Conservation (phyloP, 2,888 invertebrate genomes). For the Amiota mariae region DNA sequence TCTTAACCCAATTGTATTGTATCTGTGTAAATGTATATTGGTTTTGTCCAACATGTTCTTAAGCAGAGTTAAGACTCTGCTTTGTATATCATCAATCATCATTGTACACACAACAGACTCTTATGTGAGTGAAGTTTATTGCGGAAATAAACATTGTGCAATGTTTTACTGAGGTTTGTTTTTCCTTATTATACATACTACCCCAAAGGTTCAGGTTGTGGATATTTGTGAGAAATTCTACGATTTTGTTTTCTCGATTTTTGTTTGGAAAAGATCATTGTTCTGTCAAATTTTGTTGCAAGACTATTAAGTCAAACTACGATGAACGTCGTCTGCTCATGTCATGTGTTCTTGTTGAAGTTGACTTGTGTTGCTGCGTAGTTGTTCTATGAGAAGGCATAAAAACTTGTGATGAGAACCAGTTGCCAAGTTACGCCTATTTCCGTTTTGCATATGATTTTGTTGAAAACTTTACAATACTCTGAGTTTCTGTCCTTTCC, state of each 20-base stretch:
- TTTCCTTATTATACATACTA: neutral
- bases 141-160: conserved; percentile 25
- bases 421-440: conserved; percentile 11
- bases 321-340: neutral
- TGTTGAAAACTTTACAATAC: neutral
- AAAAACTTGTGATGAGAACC: too few species aligned
- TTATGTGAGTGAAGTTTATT: conserved; percentile 22
- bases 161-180: conserved; percentile 3
- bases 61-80: conserved; percentile 47
- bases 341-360: neutral
- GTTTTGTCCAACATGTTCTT: conserved; percentile 39
- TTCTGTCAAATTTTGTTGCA: conserved; percentile 5
- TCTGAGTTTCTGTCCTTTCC: neutral
- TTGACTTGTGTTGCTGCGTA: neutral
- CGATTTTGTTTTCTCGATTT: too few species aligned
- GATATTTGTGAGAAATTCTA: conserved; percentile 16
- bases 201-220: neutral
- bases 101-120: neutral
- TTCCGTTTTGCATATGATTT: neutral
- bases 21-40: neutral
- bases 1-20: too few species aligned
- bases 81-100: conserved; percentile 59
- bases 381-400: neutral
- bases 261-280: neutral
- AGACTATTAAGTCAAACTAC: conserved; percentile 7